A percentile compares a stretch with the other conserved stretches of the same genome.
These are phyloP conservation scores for Paramormyrops hopkinsi DNA, from an alignment of 2,797 vertebrate species.

Conservation along the genomic window DNA sequence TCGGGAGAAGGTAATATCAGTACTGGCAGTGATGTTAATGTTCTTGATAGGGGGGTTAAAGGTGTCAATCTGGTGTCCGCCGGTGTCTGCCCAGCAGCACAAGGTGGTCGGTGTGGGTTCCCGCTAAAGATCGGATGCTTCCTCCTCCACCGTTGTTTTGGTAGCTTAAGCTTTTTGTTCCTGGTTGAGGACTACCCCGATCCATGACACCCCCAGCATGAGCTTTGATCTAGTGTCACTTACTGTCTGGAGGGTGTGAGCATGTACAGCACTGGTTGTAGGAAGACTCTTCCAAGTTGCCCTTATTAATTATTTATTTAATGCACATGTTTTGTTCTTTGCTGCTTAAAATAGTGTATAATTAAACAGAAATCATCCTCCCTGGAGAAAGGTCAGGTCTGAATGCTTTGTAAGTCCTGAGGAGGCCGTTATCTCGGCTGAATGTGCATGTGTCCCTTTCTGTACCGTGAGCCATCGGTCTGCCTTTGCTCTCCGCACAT, in stretches of 20 bases:
- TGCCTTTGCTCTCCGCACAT: neutral
- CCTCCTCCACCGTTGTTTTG: neutral
- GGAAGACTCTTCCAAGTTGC: neutral
- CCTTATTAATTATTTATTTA: neutral
- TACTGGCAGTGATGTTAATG: neutral
- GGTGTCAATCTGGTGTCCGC: neutral
- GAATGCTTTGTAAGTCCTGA: neutral
- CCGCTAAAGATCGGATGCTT: neutral
- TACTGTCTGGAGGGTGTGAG: neutral
- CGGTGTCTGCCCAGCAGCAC: neutral
- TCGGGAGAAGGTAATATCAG: neutral
- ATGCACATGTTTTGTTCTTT: neutral
- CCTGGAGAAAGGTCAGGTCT: neutral
- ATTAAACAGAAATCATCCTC: neutral
- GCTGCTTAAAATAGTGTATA: neutral
- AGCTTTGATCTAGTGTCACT: neutral
- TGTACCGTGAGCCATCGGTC: neutral
- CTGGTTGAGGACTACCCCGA: neutral
- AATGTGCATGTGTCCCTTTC: neutral
- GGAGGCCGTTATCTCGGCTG: neutral
- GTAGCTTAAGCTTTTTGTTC: neutral
- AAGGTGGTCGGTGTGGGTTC: neutral
- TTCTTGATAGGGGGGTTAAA: neutral
- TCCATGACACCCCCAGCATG: neutral
- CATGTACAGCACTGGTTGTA: neutral